phyloP scores from a whole-genome alignment of 2,113 vertebrate species.

The Piaya cayana region DNA sequence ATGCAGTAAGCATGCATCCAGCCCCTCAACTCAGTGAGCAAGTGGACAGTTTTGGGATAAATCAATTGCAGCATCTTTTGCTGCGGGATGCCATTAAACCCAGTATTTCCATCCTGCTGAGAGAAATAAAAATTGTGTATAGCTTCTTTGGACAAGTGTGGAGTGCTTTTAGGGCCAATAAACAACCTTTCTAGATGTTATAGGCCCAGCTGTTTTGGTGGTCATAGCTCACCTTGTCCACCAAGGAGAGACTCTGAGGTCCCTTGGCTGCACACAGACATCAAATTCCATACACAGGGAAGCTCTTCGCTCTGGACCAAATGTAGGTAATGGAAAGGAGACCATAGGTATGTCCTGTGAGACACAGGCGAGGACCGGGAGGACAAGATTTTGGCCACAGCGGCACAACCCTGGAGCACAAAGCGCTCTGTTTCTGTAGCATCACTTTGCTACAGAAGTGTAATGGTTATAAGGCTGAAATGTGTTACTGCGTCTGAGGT shows the following conservation, averaged over 20 bases:
- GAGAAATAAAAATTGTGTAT: neutral
- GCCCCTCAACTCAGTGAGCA: no score
- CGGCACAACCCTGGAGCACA: neutral
- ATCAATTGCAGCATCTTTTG: neutral
- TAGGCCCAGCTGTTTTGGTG: neutral
- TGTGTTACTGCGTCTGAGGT: neutral
- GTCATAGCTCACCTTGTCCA: neutral
- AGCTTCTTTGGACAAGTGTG: neutral
- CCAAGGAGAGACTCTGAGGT: no score
- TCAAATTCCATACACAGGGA: neutral
- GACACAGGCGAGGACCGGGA: neutral
- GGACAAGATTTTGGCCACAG: neutral
- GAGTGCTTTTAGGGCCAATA: neutral
- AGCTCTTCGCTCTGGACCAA: neutral
- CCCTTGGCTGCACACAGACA: neutral
- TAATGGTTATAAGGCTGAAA: neutral
- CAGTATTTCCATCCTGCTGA: neutral
- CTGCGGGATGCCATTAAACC: neutral
- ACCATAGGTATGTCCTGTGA: neutral
- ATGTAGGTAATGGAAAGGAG: neutral
- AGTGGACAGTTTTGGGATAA: neutral
- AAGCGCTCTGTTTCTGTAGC: neutral
- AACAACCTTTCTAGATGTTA: neutral
- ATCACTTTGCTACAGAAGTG: neutral
- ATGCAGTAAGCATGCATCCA: no score